Evolutionary conservation across 2,113 vertebrate species (phyloP).

Genomic region (Rousettus leschenaultii): DNA sequence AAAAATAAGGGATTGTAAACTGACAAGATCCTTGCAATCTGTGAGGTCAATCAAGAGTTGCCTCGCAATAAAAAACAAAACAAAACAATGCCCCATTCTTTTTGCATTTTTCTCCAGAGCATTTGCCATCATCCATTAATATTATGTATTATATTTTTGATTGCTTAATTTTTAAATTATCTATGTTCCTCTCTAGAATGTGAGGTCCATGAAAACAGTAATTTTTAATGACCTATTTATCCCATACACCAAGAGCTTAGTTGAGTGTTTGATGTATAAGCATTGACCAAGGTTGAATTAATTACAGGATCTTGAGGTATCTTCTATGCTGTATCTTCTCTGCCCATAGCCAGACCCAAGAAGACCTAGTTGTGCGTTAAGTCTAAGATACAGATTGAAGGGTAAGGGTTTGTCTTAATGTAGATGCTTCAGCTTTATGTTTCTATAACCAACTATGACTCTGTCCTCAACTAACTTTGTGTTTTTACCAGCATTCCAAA

Average conservation of each 20-base stretch:
- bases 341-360: neutral
- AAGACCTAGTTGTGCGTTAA: no score
- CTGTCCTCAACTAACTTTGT: neutral
- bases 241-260: neutral
- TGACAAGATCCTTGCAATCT: no score
- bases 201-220: neutral
- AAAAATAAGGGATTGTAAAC: no score
- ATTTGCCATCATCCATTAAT: neutral
- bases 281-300: neutral
- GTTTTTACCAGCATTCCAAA: neutral
- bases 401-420: no score
- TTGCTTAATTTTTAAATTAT: neutral
- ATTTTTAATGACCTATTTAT: neutral
- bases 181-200: neutral
- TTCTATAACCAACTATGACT: neutral
- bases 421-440: no score
- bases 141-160: neutral
- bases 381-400: no score
- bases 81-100: neutral
- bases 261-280: neutral
- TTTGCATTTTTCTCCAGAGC: neutral
- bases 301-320: neutral
- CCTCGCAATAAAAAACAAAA: no score
- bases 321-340: neutral
- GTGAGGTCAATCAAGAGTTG: no score